These are phyloP conservation scores for Homarus gammarus DNA, from an alignment of 2,888 invertebrate species.

Conservation along the genomic window DNA sequence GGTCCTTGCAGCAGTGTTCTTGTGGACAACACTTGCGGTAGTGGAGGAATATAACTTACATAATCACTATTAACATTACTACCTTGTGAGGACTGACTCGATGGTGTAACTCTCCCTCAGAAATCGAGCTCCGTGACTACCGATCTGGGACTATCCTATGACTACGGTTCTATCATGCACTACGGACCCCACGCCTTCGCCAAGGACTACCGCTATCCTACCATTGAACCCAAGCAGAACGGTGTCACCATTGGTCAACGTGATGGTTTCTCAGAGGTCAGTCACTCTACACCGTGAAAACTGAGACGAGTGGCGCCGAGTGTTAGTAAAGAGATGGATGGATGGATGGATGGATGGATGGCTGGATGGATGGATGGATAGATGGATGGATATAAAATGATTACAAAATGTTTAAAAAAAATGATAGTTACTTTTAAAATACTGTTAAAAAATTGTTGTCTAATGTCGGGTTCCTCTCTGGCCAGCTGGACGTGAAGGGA, in stretches of 20 bases:
- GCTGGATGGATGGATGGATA: background rate
- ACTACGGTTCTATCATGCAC: slow-evolving; percentile 72
- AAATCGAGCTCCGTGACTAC: slow-evolving; percentile 11
- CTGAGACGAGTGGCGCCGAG: background rate
- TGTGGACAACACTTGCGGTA: too few relatives aligned
- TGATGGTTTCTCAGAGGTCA: slow-evolving; percentile 39
- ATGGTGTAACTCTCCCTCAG: too few relatives aligned
- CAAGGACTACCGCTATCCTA: background rate
- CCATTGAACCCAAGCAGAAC: slow-evolving; percentile 62
- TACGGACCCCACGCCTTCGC: slow-evolving; percentile 66
- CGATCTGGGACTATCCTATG: slow-evolving; percentile 43
- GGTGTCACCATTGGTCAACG: slow-evolving; percentile 54
- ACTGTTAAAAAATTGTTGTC: too few relatives aligned
- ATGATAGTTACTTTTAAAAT: too few relatives aligned
- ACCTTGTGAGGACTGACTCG: too few relatives aligned
- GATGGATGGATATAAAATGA: background rate
- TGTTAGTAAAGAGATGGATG: background rate
- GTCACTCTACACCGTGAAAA: too few relatives aligned
- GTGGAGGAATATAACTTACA: too few relatives aligned
- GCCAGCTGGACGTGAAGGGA: slow-evolving; percentile 34
- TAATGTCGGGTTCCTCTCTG: slow-evolving; percentile 78
- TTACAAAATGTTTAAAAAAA: background rate
- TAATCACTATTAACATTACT: too few relatives aligned
- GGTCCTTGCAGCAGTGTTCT: too few relatives aligned
- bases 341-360: background rate